phyloP scores from a whole-genome alignment of 2,888 invertebrate genomes.

The Pharmacophagus antenor region DNA sequence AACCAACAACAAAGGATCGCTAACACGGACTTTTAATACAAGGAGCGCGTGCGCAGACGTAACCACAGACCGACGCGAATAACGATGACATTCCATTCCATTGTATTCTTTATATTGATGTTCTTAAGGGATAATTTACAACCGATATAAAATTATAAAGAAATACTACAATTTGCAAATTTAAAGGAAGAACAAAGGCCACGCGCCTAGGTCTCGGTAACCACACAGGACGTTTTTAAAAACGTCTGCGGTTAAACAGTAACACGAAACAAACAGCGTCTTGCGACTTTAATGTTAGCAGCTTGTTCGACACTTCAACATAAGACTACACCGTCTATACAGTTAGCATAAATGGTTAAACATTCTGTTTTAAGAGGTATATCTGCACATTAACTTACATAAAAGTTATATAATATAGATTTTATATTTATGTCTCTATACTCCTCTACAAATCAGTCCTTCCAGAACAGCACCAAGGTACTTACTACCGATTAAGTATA shows the following conservation, averaged over 20 bases:
- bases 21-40: slow-evolving; percentile 46
- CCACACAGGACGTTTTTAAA: slow-evolving; percentile 60
- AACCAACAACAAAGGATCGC: slow-evolving; percentile 46
- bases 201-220: slow-evolving; percentile 42
- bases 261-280: slow-evolving; percentile 42
- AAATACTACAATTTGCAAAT: slow-evolving; percentile 36
- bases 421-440: too few relatives aligned
- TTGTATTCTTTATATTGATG: slow-evolving; percentile 12
- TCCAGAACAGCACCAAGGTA: neutral
- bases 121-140: slow-evolving; percentile 12
- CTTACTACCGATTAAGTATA: neutral
- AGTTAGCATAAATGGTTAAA: too few relatives aligned
- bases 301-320: slow-evolving; percentile 23
- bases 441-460: too few relatives aligned
- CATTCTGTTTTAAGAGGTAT: too few relatives aligned
- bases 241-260: slow-evolving; percentile 52
- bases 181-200: slow-evolving; percentile 53
- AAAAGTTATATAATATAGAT: too few relatives aligned
- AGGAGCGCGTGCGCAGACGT: slow-evolving; percentile 54
- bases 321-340: slow-evolving; percentile 9
- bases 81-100: slow-evolving; percentile 29
- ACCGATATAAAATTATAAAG: slow-evolving; percentile 43
- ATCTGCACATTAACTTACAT: too few relatives aligned
- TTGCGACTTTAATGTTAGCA: slow-evolving; percentile 25
- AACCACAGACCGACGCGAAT: slow-evolving; percentile 54